A percentile compares a stretch with the other conserved stretches of the same genome.
Evolutionary conservation across 2,797 vertebrate species (phyloP).

Genomic region (Tadarida brasiliensis): DNA sequence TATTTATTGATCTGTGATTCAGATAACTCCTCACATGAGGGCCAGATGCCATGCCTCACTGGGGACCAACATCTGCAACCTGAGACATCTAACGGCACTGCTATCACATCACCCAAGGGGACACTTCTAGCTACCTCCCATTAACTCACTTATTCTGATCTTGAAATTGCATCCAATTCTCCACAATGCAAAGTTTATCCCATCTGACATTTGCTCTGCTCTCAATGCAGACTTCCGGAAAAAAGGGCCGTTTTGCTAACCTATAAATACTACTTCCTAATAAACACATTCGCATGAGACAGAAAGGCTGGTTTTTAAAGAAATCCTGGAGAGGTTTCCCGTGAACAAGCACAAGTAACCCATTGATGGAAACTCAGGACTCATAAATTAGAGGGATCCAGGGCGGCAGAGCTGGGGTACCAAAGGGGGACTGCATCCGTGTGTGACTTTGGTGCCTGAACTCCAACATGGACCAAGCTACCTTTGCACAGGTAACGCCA

Average conservation of each 20-base stretch:
- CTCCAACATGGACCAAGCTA: neutral
- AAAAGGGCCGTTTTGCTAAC: neutral
- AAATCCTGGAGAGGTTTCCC: neutral
- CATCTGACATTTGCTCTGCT: neutral
- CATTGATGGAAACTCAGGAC: neutral
- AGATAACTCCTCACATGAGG: neutral
- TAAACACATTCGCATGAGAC: neutral
- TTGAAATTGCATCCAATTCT: neutral
- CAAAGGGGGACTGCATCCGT: accelerated
- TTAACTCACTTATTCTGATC: neutral
- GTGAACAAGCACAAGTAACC: neutral
- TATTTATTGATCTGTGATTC: too few species aligned
- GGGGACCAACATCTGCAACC: neutral
- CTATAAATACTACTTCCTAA: neutral
- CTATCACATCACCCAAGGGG: neutral
- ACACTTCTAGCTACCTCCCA: neutral
- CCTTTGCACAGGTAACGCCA: neutral
- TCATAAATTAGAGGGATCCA: neutral
- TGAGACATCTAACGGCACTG: neutral
- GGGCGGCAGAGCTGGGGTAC: neutral
- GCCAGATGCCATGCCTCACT: neutral
- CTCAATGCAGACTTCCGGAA: neutral
- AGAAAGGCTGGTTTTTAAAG: conserved; percentile 18
- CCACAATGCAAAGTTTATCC: neutral
- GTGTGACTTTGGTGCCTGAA: neutral